Evolutionary conservation across 2,113 vertebrate genomes (phyloP), one percentile per base, ranked within the genome.

Genomic region (Mormyrus iriodes): DNA sequence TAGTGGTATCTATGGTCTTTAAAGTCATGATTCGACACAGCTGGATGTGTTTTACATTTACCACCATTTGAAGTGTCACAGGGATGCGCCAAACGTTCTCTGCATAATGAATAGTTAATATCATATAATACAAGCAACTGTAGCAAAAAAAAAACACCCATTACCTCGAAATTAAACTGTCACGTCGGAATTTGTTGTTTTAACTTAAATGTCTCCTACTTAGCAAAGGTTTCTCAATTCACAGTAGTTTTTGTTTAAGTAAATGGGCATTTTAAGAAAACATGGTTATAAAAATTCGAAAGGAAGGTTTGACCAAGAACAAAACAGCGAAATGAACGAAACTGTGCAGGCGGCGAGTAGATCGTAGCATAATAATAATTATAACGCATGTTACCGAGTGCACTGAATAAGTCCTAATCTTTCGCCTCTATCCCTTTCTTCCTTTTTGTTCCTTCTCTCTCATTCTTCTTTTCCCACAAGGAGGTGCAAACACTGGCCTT

Each of bases 401-500:
- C 35, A 79, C 13, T 39, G 35, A 79, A 79, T 79, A 79, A 79
- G 73, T 79, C 73, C 73, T 5, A 39, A 42, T 79, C 13, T 42
- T 39, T n/a, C 6, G 13, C 35, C 35, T 79, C 82, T 48, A 5
- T 46, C 49, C n/a, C 24, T 86, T 24, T 51, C 27, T 86, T 31
- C 31, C 84, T 49, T 52, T 17, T 86, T 31, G 52, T 65, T 24
- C 52, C 55, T 58, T 58, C 21, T 53, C 46, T 89, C 58, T 42
- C 51, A 90, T 87, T 89, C 85, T 44, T 58, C 89, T 87, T 86
- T 87, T 90, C 85, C 89, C 89, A 73, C 85, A 87, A 90, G 85
- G 89, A 87, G 89, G 44, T 89, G 61, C 46, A 85, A 76, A 31
- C 44, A 85, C 46, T 46, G 24, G 61, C 35, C 53, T 12, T 65